A percentile compares a stretch with the other conserved stretches of the same genome.
These are phyloP conservation scores for Channallabes apus DNA, from an alignment of 2,797 vertebrate species.

Conservation along the genomic window DNA sequence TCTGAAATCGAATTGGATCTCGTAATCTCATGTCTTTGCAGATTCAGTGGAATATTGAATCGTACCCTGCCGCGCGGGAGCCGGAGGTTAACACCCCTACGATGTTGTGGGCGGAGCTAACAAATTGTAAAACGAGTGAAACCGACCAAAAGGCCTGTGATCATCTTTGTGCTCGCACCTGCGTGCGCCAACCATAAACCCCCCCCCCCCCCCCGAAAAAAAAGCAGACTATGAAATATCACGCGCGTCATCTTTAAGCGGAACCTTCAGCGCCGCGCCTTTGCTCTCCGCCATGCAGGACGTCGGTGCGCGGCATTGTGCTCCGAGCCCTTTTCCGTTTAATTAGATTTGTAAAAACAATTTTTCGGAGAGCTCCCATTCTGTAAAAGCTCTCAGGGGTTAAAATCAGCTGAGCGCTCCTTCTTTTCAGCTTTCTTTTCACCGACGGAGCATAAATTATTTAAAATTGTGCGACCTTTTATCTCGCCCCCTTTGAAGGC, in stretches of 20 bases:
- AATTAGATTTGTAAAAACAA: conserved; percentile 89
- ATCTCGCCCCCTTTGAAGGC: conserved; percentile 99
- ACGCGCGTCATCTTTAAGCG: conserved; percentile 18
- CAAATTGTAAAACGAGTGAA: not conserved
- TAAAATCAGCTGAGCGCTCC: conserved; percentile 99
- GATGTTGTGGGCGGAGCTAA: not conserved
- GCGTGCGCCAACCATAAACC: not conserved
- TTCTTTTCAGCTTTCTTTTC: conserved; percentile 99
- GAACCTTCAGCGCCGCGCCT: conserved; percentile 47
- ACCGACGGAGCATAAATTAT: conserved; percentile 99
- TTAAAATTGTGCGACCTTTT: conserved; percentile 99
- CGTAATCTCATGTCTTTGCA: not conserved
- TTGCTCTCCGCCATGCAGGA: conserved; percentile 72
- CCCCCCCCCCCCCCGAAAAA: too few species aligned
- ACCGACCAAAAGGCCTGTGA: not conserved
- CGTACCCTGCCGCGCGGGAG: not conserved
- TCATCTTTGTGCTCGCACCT: not conserved
- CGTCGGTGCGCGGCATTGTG: conserved; percentile 68
- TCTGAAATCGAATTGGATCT: not conserved
- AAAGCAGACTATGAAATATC: not conserved
- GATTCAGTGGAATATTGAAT: not conserved
- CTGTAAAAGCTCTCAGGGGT: conserved; percentile 92
- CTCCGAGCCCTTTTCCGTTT: conserved; percentile 82
- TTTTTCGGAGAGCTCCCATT: conserved; percentile 84
- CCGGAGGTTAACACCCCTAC: not conserved